These are phyloP conservation scores for Aphyosemion australe DNA, from an alignment of 2,113 vertebrate species.

Conservation along the genomic window DNA sequence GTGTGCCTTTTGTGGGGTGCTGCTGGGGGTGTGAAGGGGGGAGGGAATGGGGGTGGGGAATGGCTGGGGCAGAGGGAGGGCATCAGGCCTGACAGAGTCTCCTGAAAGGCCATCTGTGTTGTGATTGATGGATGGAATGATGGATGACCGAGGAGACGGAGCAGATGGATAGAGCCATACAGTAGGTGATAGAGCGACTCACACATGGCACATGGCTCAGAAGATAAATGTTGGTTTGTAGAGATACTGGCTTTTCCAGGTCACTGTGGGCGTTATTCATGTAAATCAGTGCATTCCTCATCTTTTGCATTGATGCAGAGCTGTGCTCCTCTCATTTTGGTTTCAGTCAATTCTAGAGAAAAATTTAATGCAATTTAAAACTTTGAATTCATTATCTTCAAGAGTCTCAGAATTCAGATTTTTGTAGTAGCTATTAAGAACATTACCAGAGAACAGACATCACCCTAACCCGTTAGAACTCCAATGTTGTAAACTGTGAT, in stretches of 20 bases:
- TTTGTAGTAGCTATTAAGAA: no score
- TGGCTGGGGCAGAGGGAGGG: slow-evolving; percentile 64
- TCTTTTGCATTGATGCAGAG: not conserved
- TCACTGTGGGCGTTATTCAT: not conserved
- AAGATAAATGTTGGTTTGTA: not conserved
- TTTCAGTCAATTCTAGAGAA: no score
- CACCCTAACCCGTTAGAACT: no score
- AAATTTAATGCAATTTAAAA: no score
- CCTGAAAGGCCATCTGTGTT: slow-evolving; percentile 80
- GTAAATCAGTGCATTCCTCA: not conserved
- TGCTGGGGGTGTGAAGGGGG: slow-evolving; percentile 5
- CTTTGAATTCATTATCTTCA: no score
- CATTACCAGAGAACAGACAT: no score
- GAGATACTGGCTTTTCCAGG: not conserved
- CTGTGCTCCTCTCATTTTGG: no score
- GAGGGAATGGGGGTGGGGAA: slow-evolving; percentile 44
- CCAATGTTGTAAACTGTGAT: no score
- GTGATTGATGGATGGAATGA: slow-evolving; percentile 77
- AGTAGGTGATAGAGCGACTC: slow-evolving; percentile 36
- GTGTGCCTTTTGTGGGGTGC: slow-evolving; percentile 21
- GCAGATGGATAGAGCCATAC: slow-evolving; percentile 55
- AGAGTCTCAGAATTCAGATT: no score
- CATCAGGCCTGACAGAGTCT: slow-evolving; percentile 69
- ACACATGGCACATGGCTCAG: slow-evolving; percentile 31
- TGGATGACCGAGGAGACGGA: slow-evolving; percentile 57